Evolutionary conservation across 2,113 vertebrate genomes (phyloP), one percentile per base, ranked within the genome.

Genomic region (Mirza zaza): DNA sequence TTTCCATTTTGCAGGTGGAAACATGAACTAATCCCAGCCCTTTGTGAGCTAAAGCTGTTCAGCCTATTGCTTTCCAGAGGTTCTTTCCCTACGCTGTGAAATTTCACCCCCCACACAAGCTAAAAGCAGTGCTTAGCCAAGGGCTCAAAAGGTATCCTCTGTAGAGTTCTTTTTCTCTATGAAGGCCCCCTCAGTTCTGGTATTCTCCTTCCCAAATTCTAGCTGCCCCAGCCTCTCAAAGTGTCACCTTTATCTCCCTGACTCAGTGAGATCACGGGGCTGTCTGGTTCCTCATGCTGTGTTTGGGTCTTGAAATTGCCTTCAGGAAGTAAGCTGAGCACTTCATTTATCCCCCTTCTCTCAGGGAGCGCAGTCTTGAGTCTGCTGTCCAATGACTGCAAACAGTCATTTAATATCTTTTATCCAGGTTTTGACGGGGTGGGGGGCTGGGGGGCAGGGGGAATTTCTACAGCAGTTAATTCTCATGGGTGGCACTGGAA

Each of bases 1-100:
- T 68, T 96, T 83, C 82, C 48, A 88, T 18, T 71, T 21, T 88
- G 77, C 73, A 63, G 87, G 77, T 73, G 65, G 39, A 45, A 95
- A 71, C 34, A 50, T 52, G 79, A 87, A 52, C 52, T 87, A 42
- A 80, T 32, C 45, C 32, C 42, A 90, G 75, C 7, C 29, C 45
- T 50, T 3, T 67, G 80, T 68, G 80, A 96, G 91, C 77, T 85
- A 55, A 4, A 86, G 14, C 25, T 45, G 32, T 80, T 27, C 29
- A n/a, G 42, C 17, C 21, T 63, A 23, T 3, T 4, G 42, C 48
- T 70, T 92, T 77, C 10, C 6, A 36, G 39, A 21, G 34, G 32
- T 67, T 95, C 71, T n/a, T 85, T 67, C 4, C 23, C 57, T 14
- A 36, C 8, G 8, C 48, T 75, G 55, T 50, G 91, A 65, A 65